phyloP scores from a whole-genome alignment of 1,140 invertebrate species.

The Maconellicoccus hirsutus region DNA sequence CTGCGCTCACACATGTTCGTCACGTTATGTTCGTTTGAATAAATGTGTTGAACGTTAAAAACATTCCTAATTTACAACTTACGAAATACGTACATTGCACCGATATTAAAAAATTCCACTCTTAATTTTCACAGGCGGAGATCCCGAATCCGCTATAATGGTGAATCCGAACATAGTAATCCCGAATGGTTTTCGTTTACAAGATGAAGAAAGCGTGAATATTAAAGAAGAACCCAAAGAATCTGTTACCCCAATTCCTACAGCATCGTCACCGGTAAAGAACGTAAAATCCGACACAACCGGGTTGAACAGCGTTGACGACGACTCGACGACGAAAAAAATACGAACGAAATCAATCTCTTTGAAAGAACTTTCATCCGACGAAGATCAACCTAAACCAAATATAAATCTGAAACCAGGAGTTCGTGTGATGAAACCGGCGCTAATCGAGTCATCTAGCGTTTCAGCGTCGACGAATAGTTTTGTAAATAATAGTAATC shows the following conservation, averaged over 20 bases:
- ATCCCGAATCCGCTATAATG: constrained; percentile 53
- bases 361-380: not conserved
- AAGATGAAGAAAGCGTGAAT: constrained; percentile 34
- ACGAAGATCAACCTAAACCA: not conserved
- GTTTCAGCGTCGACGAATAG: not conserved
- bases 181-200: constrained; percentile 33
- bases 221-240: constrained; percentile 33
- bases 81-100: too few species aligned
- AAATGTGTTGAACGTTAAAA: too few species aligned
- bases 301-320: not conserved
- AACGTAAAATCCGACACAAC: not conserved
- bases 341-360: not conserved
- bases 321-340: not conserved
- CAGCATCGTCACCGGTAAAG: constrained; percentile 4
- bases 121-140: constrained; percentile 57
- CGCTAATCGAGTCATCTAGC: not conserved
- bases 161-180: constrained; percentile 66
- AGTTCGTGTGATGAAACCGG: not conserved
- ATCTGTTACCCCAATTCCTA: constrained; percentile 24
- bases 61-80: too few species aligned
- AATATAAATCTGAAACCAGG: not conserved
- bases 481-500: not conserved
- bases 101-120: not conserved
- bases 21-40: too few species aligned
- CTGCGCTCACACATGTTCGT: too few species aligned